phyloP scores from a whole-genome alignment of 2,888 invertebrate species.

The Oscheius onirici region DNA sequence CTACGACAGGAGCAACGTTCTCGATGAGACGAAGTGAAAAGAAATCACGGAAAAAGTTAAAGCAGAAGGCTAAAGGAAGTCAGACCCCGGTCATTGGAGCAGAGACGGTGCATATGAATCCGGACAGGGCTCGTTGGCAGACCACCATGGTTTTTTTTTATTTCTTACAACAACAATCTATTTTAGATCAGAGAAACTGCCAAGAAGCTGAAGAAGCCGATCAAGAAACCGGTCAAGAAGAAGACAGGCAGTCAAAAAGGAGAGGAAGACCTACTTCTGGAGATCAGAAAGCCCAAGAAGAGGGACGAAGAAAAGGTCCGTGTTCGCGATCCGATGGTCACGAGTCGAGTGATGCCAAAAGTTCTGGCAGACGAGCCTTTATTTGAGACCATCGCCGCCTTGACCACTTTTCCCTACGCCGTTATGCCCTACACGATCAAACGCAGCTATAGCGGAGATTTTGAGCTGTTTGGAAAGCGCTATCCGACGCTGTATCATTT shows the following conservation, averaged over 20 bases:
- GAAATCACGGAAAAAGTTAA: not conserved
- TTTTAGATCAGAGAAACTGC: no score
- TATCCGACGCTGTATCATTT: conserved; percentile 54
- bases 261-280: no score
- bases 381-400: not conserved
- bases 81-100: not conserved
- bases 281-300: not conserved
- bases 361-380: no score
- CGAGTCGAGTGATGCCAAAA: no score
- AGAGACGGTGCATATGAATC: not conserved
- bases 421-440: conserved; percentile 42
- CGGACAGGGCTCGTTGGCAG: not conserved
- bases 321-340: no score
- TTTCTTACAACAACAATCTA: no score
- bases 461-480: conserved; percentile 45
- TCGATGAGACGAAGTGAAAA: not conserved
- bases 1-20: not conserved
- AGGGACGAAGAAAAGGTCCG: not conserved
- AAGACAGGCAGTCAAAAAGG: no score
- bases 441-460: conserved; percentile 45
- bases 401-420: not conserved
- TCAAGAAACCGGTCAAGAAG: no score
- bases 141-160: no score
- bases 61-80: no score
- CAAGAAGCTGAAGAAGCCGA: no score